Percentiles rank a stretch among this genome's conserved stretches.
Conservation (phyloP, 1,140 invertebrate genomes). For the Procambarus clarkii region DNA sequence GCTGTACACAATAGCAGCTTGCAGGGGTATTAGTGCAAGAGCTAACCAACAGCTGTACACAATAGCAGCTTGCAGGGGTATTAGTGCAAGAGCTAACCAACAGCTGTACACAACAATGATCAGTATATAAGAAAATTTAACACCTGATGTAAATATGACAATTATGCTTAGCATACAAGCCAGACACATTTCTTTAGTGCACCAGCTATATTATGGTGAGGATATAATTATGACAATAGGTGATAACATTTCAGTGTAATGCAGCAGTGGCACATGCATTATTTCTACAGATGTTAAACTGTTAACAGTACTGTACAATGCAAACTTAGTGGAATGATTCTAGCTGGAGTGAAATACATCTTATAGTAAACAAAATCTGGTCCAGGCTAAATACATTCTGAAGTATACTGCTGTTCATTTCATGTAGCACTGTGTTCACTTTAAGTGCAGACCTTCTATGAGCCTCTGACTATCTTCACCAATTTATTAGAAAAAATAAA, state of each 20-base stretch:
- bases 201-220: neutral
- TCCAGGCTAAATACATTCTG: too few relatives aligned
- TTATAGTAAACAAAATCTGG: too few relatives aligned
- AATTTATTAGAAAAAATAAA: too few relatives aligned
- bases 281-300: neutral
- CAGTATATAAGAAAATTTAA: neutral
- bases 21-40: neutral
- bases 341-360: too few relatives aligned
- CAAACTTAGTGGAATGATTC: too few relatives aligned
- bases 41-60: too few relatives aligned
- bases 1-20: too few relatives aligned
- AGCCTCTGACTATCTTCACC: too few relatives aligned
- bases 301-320: too few relatives aligned
- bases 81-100: neutral
- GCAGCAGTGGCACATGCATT: neutral
- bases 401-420: too few relatives aligned
- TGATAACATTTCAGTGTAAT: neutral
- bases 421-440: too few relatives aligned
- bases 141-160: neutral
- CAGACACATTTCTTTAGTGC: neutral
- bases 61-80: neutral
- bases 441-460: too few relatives aligned
- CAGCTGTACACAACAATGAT: neutral
- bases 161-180: neutral
- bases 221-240: neutral